phyloP scores from a whole-genome alignment of 2,797 vertebrate species.

The Tauraco hartlaubi region DNA sequence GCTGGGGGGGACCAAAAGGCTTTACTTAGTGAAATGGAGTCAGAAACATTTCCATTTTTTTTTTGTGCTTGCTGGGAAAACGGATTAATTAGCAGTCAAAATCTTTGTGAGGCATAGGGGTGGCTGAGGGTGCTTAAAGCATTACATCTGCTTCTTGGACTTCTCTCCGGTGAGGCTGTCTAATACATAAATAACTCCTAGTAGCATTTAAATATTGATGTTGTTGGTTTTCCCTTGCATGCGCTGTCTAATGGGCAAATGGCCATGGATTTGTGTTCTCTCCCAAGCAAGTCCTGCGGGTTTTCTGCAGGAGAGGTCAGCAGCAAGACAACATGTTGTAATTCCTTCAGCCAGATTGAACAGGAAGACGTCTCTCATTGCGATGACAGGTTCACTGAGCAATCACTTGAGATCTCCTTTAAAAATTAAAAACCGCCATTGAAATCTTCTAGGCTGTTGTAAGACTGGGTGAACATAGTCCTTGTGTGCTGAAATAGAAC shows the following conservation, averaged over 20 bases:
- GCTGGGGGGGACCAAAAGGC: background rate
- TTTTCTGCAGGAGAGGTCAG: background rate
- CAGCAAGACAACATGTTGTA: background rate
- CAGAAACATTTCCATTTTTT: background rate
- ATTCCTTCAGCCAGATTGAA: background rate
- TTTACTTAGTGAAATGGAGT: background rate
- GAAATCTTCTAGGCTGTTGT: background rate
- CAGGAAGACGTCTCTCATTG: background rate
- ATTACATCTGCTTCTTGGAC: background rate
- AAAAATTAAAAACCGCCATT: background rate
- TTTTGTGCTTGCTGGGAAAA: background rate
- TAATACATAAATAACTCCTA: background rate
- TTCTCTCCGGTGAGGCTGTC: background rate
- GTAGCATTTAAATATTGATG: background rate
- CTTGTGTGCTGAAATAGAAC: background rate
- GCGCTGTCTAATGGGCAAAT: background rate
- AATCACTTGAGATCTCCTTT: background rate
- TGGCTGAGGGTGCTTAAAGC: background rate
- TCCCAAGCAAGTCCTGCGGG: background rate
- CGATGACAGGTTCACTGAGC: background rate
- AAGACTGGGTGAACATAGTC: background rate
- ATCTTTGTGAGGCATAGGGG: background rate
- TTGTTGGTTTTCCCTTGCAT: background rate
- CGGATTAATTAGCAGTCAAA: background rate
- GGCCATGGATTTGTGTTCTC: background rate